A percentile compares a stretch with the other conserved stretches of the same genome.
phyloP scores from a whole-genome alignment of 2,888 invertebrate species.

The Seladonia tumulorum region DNA sequence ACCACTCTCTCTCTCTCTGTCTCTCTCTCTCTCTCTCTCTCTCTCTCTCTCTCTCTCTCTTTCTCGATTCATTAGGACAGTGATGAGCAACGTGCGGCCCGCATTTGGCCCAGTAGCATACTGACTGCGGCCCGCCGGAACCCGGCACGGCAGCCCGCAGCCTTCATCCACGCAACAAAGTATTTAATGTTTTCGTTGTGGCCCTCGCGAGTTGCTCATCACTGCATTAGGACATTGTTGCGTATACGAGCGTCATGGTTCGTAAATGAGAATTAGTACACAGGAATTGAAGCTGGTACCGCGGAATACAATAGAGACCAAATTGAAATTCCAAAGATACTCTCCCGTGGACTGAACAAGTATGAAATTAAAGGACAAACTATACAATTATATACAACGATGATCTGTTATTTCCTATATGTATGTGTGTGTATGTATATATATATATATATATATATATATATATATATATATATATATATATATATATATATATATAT shows the following conservation, averaged over 20 bases:
- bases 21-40: no score
- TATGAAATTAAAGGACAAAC: background rate
- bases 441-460: no score
- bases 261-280: slow-evolving; percentile 8
- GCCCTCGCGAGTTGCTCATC: no score
- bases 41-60: no score
- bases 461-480: no score
- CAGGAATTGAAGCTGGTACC: background rate
- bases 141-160: no score
- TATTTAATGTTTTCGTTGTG: no score
- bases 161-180: no score
- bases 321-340: background rate
- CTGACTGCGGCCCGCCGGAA: no score
- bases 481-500: no score
- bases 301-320: slow-evolving; percentile 1
- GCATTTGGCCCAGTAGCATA: no score
- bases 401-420: background rate
- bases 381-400: slow-evolving; percentile 16
- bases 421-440: background rate
- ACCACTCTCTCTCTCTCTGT: background rate
- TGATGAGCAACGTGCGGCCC: no score
- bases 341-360: background rate
- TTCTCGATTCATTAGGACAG: background rate
- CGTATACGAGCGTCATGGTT: background rate
- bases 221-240: background rate